Base-by-base conservation (phyloP, 2,113 vertebrate species). In the Hoplias malabaricus region DNA sequence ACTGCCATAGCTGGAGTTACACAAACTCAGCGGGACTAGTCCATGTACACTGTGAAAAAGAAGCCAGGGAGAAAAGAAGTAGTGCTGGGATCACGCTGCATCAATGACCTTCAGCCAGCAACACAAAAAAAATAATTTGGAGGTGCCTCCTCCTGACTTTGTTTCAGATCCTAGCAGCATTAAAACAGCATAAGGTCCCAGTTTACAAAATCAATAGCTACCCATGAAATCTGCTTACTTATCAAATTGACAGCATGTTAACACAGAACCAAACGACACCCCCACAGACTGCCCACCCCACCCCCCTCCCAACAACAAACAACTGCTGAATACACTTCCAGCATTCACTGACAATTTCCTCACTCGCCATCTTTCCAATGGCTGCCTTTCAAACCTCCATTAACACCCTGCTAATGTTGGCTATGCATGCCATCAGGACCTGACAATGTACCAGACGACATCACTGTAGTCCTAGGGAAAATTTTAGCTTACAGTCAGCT, bases 391-490 rank as follows among this genome's bases (percentile, higher is more conserved):
- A 78, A 59, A 82, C 65, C 56, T 77, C 54, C 61, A 78, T 86
- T 69, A 86, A 82, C 53, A 61, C 29, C 31, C n/a, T 14, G 25
- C 72, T 23, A 53, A 53, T 48, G 57, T 2, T 48, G 23, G 33
- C 62, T 19, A 62, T 31, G n/a, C 43, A 8, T 40, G 42, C 43
- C 62, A 68, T 68, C 42, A 79, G 79, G 70, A 38, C 74, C 62
- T 83, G 56, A 72, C 69, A 84, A 68, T 53, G 68, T 56, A 69
- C 23, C 73, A 75, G 43, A 83, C 82, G 80, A 87, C 78, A 81
- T 89, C 87, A 86, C 65, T 40, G 27, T 33, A 67, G 79, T 71
- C 59, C 9, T 34, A n/a, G 87, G 79, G 84, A 70, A 88, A 25
- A 23, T 23, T 38, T n/a, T 84, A 86, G 67, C 12, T 65, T 56